Percentiles rank a stretch among this genome's conserved stretches.
phyloP scores from a whole-genome alignment of 2,113 vertebrate genomes.

The Melanotaenia duboulayi region DNA sequence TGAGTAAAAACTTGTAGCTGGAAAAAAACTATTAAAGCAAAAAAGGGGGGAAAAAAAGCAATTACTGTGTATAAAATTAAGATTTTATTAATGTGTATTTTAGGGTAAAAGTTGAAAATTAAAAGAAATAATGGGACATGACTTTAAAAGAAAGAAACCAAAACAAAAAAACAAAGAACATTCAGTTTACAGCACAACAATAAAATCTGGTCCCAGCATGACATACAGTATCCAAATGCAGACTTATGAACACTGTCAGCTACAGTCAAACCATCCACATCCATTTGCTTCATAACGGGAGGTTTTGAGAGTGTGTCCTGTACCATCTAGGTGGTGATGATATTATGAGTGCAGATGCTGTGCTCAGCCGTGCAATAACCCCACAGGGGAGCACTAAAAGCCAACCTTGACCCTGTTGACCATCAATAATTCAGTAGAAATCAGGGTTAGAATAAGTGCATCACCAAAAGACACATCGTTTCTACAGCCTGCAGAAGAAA shows the following conservation, averaged over 20 bases:
- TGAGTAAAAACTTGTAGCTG: too few relatives aligned
- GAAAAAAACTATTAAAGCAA: too few relatives aligned
- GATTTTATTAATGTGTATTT: too few relatives aligned
- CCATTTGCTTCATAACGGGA: constrained; percentile 43
- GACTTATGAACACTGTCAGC: not conserved
- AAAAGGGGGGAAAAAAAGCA: too few relatives aligned
- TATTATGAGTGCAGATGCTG: constrained; percentile 84
- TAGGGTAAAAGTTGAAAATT: too few relatives aligned
- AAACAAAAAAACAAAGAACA: not conserved
- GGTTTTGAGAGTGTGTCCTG: constrained; percentile 62
- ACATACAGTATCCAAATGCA: not conserved
- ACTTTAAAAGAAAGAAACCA: not conserved
- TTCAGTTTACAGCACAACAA: not conserved
- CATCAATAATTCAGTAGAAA: constrained; percentile 93
- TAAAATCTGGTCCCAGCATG: not conserved
- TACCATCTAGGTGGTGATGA: constrained; percentile 68
- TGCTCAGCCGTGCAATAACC: constrained; percentile 50
- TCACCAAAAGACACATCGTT: constrained; percentile 81
- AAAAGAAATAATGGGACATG: too few relatives aligned
- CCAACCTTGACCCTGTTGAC: constrained; percentile 85
- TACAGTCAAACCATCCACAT: not conserved
- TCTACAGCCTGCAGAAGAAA: constrained; percentile 76
- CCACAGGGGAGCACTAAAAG: constrained; percentile 88
- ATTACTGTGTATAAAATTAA: too few relatives aligned
- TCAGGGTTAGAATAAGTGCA: constrained; percentile 92